Conservation (phyloP, 2,797 vertebrate species). For the Enteromius trimaculatus region DNA sequence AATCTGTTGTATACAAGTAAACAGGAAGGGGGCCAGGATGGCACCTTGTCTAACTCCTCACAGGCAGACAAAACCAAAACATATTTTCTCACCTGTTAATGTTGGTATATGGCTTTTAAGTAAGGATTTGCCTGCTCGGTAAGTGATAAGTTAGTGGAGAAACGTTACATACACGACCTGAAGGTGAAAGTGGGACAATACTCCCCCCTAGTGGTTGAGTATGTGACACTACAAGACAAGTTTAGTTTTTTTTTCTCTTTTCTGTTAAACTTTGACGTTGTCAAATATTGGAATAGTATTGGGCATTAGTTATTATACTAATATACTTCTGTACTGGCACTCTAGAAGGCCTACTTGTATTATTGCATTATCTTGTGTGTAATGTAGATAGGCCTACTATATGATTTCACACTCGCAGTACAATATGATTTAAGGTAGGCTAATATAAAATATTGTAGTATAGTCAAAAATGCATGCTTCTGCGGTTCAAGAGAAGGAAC, state of each 20-base stretch:
- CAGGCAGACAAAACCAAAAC: too few relatives aligned
- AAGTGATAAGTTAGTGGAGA: not conserved
- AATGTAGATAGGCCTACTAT: not conserved
- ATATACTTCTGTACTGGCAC: not conserved
- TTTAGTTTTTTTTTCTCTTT: not conserved
- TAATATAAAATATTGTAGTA: not conserved
- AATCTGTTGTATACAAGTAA: not conserved
- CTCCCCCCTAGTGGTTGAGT: conserved; percentile 16
- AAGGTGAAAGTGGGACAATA: conserved; percentile 12
- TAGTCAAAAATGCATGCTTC: not conserved
- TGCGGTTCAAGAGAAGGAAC: not conserved
- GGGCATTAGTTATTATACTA: not conserved
- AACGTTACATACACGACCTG: not conserved
- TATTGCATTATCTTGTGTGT: not conserved
- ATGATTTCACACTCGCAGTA: not conserved
- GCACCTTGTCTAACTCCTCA: too few relatives aligned
- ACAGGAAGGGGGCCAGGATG: not conserved
- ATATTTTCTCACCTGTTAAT: too few relatives aligned
- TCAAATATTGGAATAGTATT: not conserved
- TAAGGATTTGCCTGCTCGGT: not conserved
- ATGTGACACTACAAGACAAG: not conserved
- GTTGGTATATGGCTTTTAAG: not conserved
- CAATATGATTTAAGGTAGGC: not conserved
- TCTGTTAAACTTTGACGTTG: not conserved
- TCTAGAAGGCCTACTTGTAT: not conserved